Evolutionary conservation across 2,113 vertebrate genomes (phyloP), one percentile per base, ranked within the genome.

Genomic region (Oreotrochilus melanogaster): DNA sequence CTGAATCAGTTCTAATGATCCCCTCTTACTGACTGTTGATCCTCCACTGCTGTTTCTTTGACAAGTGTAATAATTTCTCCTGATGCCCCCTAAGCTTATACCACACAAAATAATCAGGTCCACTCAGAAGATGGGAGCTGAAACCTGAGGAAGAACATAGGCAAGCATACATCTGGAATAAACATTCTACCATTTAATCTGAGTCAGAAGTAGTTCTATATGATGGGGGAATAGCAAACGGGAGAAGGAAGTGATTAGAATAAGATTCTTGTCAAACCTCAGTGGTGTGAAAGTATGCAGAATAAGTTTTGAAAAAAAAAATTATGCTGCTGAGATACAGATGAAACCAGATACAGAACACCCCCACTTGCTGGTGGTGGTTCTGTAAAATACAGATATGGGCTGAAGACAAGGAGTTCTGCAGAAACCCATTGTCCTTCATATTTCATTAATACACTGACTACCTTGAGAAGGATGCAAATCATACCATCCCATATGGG

Each of bases 1-100:
- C 33, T 86, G 75, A 90, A 92, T 90, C 51, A 43, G 42, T 73
- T 86, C 31, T 86, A 93, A 94, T 88, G 86, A 94, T 92, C 67
- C 27, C 60, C 23, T 81, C n/a, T 31, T 88, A 95, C 42, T 86
- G 82, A 83, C 78, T 78, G 88, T 47, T 96, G 75, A 48, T 86
- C 56, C 71, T 93, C 24, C 16, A 10, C 31, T 56, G 61, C 51
- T 71, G 42, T 51, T 74, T 89, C 65, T 67, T 57, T 86, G 76
- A 83, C 92, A 92, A 75, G 61, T 57, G 72, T 72, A 89, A 79
- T 78, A 86, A 89, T 92, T 79, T 86, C 51, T 92, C 35, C 35
- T 48, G 51, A 61, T 66, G 42, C 6, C 14, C 22, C 31, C 57
- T 93, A 88, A 81, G 86, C 86, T 92, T 78, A 43, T 42, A 33